phyloP scores from a whole-genome alignment of 2,888 invertebrate species.

The Panzeria rudis region DNA sequence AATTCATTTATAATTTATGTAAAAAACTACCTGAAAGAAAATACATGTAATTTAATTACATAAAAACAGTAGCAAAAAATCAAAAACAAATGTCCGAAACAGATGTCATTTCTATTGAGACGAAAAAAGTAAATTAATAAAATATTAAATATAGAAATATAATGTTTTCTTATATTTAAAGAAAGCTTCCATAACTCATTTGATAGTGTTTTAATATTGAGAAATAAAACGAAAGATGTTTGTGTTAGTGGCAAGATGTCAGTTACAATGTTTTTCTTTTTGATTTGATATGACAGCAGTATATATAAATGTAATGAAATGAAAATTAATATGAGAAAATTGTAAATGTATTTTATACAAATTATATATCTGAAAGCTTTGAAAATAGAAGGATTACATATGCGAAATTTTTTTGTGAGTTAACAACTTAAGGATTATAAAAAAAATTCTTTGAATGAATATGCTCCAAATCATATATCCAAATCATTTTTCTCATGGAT shows the following conservation, averaged over 20 bases:
- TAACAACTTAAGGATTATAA: background rate
- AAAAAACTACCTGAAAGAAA: constrained; percentile 40
- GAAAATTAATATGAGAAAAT: no score
- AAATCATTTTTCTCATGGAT: no score
- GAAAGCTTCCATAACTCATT: background rate
- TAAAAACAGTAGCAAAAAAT: constrained; percentile 2
- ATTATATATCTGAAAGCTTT: no score
- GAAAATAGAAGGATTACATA: background rate
- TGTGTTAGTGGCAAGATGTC: background rate
- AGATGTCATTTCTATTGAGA: constrained; percentile 58
- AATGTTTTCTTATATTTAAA: background rate
- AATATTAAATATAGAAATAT: constrained; percentile 20
- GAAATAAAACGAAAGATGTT: background rate
- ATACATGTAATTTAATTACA: constrained; percentile 60
- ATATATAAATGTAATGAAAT: no score
- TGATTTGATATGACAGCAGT: no score
- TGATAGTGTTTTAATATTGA: background rate
- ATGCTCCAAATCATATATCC: no score
- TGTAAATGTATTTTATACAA: no score
- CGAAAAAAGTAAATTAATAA: constrained; percentile 1
- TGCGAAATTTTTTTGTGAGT: no score
- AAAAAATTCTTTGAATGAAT: background rate
- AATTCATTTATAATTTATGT: constrained; percentile 63
- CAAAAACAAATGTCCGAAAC: constrained; percentile 52
- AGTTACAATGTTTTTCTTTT: no score